Base-by-base conservation (phyloP, 1,140 invertebrate genomes). In the Limonius californicus region DNA sequence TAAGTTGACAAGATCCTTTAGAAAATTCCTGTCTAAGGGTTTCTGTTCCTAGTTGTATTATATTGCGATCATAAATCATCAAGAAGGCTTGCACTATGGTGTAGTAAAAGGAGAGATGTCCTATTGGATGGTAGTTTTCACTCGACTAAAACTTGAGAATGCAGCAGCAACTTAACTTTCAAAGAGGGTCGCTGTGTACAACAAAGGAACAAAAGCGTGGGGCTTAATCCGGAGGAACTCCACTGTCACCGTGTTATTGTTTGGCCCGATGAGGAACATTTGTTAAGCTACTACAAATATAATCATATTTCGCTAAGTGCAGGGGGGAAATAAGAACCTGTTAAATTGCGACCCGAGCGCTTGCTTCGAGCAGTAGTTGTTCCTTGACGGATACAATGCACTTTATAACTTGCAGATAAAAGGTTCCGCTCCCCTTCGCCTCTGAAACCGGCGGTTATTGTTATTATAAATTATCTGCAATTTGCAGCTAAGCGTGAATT, bases 221-320 rank as follows among this genome's bases (percentile, higher is more conserved):
- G 45, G 14, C 16, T 50, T 50, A 19, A 8, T 50, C 14, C 20
- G 16, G 2, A 50, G 16, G 20, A 50, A 50, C 45, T 7, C 16
- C n/a, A n/a, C 45, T 50, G 45, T 50, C 45, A 50, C 45, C 45
- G 15, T 21, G 20, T 50, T 50, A 50, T 50, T 50, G 45, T 50
- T 50, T 12, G 20, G 45, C n/a, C 18, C 16, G 45, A 50, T 6
- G 45, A 50, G 16, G 45, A 50, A 50, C 45, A 50, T 50, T 50
- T 50, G 45, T 50, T 50, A 15, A 21, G 45, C 16, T 8, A 50
- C 16, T 18, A 50, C 45, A 50, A 50, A 50, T 50, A 50, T 50
- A 50, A 50, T 50, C 45, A 50, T 50, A 50, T 50, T 50, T 50
- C 20, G 14, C 20, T 50, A 50, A 50, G 45, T 50, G 45, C 45